Conservation (phyloP, 1,140 invertebrate genomes). For the Tenebrio molitor region DNA sequence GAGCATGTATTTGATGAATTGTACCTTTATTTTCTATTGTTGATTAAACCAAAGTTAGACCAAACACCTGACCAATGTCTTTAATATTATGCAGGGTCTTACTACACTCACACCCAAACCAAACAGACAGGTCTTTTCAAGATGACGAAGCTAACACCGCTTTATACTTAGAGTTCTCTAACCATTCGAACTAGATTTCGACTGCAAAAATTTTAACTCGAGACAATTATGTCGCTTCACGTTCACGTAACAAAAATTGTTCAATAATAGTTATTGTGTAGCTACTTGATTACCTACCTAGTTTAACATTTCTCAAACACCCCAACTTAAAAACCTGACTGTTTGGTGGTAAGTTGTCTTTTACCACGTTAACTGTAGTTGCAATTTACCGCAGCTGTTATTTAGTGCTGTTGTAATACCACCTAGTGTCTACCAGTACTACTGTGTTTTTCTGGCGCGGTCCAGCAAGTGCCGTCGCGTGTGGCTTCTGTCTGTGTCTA, state of each 20-base stretch:
- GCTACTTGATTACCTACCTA: not conserved
- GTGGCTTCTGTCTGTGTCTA: constrained; percentile 65
- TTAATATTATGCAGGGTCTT: constrained; percentile 59
- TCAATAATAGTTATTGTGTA: constrained; percentile 2
- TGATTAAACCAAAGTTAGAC: constrained; percentile 66
- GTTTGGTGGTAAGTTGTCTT: constrained; percentile 13
- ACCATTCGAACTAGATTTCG: constrained; percentile 16
- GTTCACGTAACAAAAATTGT: constrained; percentile 1
- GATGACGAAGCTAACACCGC: constrained; percentile 22
- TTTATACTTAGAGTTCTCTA: constrained; percentile 16
- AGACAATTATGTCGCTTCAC: constrained; percentile 9
- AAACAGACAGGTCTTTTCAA: constrained; percentile 33
- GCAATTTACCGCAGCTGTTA: constrained; percentile 52
- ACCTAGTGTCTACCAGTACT: constrained; percentile 59
- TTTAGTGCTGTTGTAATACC: constrained; percentile 58
- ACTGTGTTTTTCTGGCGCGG: constrained; percentile 53
- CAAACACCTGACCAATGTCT: constrained; percentile 60
- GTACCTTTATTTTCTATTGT: constrained; percentile 66
- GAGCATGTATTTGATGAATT: constrained; percentile 64
- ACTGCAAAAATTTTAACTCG: not conserved
- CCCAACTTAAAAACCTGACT: constrained; percentile 8
- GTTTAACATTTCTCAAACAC: too few relatives aligned
- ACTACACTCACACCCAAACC: constrained; percentile 34
- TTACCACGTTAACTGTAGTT: constrained; percentile 40
- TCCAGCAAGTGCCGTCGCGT: constrained; percentile 57